Evolutionary conservation across 2,888 invertebrate genomes (phyloP).

Genomic region (Meta bourneti): DNA sequence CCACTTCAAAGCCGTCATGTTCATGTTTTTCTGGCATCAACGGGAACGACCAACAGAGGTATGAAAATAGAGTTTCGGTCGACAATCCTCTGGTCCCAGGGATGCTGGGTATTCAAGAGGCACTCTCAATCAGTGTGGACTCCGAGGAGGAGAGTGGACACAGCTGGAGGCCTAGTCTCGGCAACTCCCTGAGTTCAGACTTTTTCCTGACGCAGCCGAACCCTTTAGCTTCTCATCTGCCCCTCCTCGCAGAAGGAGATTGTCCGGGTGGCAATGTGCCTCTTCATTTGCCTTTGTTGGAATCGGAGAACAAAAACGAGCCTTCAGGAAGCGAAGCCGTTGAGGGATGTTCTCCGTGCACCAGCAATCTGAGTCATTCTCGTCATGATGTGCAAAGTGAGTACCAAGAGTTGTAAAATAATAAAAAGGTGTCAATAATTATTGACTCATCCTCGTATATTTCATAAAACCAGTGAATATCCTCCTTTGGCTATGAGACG

Average conservation of each 20-base stretch:
- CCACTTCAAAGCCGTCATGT: too few species aligned
- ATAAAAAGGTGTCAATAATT: too few species aligned
- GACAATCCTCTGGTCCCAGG: neutral
- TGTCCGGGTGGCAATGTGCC: neutral
- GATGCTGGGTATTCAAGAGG: conserved; percentile 29
- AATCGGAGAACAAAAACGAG: neutral
- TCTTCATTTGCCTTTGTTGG: neutral
- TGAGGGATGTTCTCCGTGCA: too few species aligned
- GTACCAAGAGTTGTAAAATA: neutral
- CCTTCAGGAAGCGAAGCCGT: neutral
- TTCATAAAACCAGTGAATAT: too few species aligned
- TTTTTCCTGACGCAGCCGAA: conserved; percentile 43
- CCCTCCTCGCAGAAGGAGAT: neutral
- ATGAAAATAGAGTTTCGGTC: too few species aligned
- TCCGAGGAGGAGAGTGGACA: conserved; percentile 42
- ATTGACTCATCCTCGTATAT: too few species aligned
- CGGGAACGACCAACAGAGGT: too few species aligned
- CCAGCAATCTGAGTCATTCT: neutral
- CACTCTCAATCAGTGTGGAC: conserved; percentile 43
- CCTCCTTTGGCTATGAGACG: too few species aligned
- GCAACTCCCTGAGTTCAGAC: conserved; percentile 40
- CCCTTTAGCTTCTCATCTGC: neutral
- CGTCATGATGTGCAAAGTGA: conserved; percentile 41
- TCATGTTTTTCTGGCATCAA: too few species aligned
- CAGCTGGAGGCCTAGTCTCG: conserved; percentile 63